Base-by-base conservation (phyloP, 2,797 vertebrate genomes). In the Oreochromis grahami region DNA sequence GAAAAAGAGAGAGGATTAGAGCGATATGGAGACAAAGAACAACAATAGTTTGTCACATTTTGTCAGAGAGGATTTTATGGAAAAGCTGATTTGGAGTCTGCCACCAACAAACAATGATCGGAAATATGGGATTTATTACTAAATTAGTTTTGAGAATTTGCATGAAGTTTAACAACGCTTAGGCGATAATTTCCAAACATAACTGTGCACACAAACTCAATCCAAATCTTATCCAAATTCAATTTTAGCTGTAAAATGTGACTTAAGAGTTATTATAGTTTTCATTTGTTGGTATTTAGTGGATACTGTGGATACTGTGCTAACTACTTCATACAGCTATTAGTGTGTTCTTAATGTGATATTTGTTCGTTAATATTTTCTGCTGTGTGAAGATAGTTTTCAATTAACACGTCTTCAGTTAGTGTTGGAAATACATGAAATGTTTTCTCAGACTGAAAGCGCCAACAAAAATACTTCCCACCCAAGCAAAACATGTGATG, bases 21-120 rank as follows among this genome's bases (percentile, higher is more conserved):
- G 92, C 92, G 92, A 94, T 92, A 94, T 86, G 89, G 89, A 95
- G 88, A 95, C 95, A 95, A 96, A 93, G 93, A 89, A 93, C 87
- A 88, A 95, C 93, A 95, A 95, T 95, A 95, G 92, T 94, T 94
- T 92, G 94, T 94, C 91, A 94, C 92, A 95, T 94, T 95, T 93
- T 93, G 93, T 95, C 88, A 86, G 91, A 88, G 93, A 93, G 94
- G 94, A 94, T 95, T 95, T 95, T 86, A 90, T 88, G 83, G 92
- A 88, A 96, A 95, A 96, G 95, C 95, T 94, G 91, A 95, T 96
- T 96, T 94, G 88, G 92, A 91, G 91, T 94, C 91, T 93, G 95
- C 94, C 94, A 95, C 94, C 94, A 94, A 93, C 94, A 92, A 93
- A 93, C 93, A 93, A 70, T 80, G 79, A 91, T 91, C 81, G 91